phyloP scores from a whole-genome alignment of 2,888 invertebrate species.

The Cryptops parisi region DNA sequence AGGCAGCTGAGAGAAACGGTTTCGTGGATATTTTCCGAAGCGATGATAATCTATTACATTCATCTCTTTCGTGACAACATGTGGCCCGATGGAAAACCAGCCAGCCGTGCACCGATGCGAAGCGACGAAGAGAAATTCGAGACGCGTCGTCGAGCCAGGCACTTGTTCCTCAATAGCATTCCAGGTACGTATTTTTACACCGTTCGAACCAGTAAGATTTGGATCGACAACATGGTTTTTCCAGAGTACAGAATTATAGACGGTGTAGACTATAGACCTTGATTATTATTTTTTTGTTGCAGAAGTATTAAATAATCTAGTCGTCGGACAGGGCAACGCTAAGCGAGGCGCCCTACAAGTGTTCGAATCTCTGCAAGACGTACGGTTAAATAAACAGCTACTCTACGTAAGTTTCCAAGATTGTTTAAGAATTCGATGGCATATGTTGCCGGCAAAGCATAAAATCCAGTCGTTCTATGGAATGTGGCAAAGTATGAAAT shows the following conservation, averaged over 20 bases:
- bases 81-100: conserved; percentile 63
- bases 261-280: no score
- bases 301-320: conserved; percentile 64
- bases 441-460: no score
- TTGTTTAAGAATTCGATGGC: no score
- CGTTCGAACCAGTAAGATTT: no score
- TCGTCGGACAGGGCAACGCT: conserved; percentile 72
- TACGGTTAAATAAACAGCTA: conserved; percentile 72
- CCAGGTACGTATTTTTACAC: conserved; percentile 29
- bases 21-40: conserved; percentile 73
- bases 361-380: conserved; percentile 71
- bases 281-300: conserved; percentile 36
- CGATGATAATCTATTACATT: conserved; percentile 78
- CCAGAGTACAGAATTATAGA: no score
- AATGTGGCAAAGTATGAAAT: no score
- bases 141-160: conserved; percentile 30
- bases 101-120: conserved; percentile 39
- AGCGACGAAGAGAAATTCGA: conserved; percentile 45
- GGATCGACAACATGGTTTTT: no score
- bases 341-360: conserved; percentile 70
- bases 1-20: conserved; percentile 78
- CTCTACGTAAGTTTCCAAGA: conserved; percentile 55
- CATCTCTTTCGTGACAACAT: conserved; percentile 67
- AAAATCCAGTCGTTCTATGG: no score
- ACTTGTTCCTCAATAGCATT: conserved; percentile 30